A percentile compares a stretch with the other conserved stretches of the same genome.
phyloP scores from a whole-genome alignment of 92 coral and sea anemone species.

The Epizoanthus fatuus region DNA sequence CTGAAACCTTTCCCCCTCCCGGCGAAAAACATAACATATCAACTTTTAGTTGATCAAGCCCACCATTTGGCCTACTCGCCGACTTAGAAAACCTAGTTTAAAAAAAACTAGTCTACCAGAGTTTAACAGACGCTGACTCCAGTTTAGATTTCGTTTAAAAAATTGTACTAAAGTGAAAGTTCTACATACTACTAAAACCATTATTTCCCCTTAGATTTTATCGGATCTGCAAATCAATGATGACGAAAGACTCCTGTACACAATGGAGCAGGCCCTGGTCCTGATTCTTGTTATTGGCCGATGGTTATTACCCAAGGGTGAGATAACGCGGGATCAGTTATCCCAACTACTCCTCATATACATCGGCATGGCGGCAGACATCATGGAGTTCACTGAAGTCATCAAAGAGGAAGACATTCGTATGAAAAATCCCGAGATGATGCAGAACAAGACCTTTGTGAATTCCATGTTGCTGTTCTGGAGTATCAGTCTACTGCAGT shows the following conservation, averaged over 20 bases:
- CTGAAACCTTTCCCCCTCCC: too few relatives aligned
- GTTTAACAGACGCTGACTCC: too few relatives aligned
- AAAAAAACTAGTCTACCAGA: too few relatives aligned
- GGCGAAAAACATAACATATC: too few relatives aligned
- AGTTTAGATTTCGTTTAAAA: too few relatives aligned
- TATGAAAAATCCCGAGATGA: conserved; percentile 75
- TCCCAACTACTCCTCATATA: conserved; percentile 93
- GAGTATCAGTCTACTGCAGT: conserved; percentile 94
- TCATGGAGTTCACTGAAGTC: conserved; percentile 94
- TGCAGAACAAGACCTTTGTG: conserved; percentile 77
- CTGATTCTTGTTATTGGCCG: conserved; percentile 96
- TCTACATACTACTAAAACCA: neutral
- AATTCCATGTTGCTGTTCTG: conserved; percentile 89
- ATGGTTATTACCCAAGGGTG: conserved; percentile 96
- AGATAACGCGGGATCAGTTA: conserved; percentile 92
- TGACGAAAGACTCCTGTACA: conserved; percentile 90
- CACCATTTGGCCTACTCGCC: too few relatives aligned
- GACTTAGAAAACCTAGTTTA: too few relatives aligned
- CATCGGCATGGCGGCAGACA: conserved; percentile 96
- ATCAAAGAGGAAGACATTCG: conserved; percentile 92
- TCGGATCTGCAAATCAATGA: conserved; percentile 45
- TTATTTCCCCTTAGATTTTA: conserved; percentile 15
- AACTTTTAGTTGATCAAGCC: too few relatives aligned
- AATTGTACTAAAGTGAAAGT: too few relatives aligned
- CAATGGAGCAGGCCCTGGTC: conserved; percentile 95